Conservation (phyloP, 2,113 vertebrate genomes). For the Otolemur garnettii region DNA sequence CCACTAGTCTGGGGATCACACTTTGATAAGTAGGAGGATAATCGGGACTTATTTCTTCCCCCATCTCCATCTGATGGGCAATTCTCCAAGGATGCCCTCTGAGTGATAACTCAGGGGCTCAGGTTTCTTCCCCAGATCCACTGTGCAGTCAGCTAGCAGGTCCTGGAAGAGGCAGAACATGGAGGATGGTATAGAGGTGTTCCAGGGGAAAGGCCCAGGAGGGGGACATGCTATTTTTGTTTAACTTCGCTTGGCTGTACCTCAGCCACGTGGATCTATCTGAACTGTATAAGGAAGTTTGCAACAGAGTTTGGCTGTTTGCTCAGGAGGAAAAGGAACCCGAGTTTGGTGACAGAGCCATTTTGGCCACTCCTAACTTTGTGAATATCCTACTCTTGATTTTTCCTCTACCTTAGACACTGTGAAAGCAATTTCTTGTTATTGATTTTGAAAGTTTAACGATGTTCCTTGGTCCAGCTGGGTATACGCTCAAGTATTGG, state of each 20-base stretch:
- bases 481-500: background rate
- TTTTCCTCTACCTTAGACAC: background rate
- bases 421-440: background rate
- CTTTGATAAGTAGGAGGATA: background rate
- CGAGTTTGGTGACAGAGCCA: background rate
- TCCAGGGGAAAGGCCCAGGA: background rate
- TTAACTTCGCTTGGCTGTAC: background rate
- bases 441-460: background rate
- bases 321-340: background rate
- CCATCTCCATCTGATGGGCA: fast-evolving
- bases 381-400: background rate
- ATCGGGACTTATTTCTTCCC: background rate
- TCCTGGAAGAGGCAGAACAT: background rate
- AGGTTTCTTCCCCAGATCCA: fast-evolving
- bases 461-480: background rate
- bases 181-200: background rate
- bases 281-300: background rate
- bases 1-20: background rate
- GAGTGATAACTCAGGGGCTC: no score
- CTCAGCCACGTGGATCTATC: background rate
- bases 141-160: no score
- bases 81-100: background rate
- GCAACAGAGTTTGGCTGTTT: background rate
- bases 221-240: background rate
- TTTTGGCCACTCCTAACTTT: background rate